Conservation (phyloP, 2,113 vertebrate species). For the Atractosteus spatula region DNA sequence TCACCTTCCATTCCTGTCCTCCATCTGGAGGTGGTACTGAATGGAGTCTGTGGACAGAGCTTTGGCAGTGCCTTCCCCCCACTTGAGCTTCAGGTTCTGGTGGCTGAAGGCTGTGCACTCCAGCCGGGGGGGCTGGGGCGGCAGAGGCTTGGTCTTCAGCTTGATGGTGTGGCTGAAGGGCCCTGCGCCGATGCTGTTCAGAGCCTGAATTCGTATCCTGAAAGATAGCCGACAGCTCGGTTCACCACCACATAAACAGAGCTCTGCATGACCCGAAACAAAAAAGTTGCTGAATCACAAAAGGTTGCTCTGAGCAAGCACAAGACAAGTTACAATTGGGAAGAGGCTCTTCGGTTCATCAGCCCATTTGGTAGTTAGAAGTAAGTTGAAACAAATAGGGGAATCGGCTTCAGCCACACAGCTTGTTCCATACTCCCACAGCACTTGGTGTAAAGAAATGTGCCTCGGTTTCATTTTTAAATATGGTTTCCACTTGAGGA, state of each 20-base stretch:
- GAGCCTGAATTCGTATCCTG: slow-evolving; percentile 94
- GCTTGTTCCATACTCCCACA: no score
- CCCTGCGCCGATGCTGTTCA: slow-evolving; percentile 90
- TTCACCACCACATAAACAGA: background rate
- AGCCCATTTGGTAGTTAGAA: no score
- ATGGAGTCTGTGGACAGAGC: slow-evolving; percentile 76
- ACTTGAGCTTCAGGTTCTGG: slow-evolving; percentile 95
- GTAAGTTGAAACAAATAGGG: no score
- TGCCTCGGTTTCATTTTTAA: no score
- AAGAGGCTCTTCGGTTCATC: no score
- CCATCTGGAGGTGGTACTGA: slow-evolving; percentile 94
- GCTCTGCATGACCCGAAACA: background rate
- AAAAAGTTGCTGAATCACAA: no score
- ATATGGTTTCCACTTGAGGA: no score
- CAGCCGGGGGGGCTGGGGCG: slow-evolving; percentile 88
- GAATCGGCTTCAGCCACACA: no score
- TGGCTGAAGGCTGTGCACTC: slow-evolving; percentile 93
- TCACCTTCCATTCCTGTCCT: slow-evolving; percentile 88
- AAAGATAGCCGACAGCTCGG: background rate
- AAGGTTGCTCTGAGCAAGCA: no score
- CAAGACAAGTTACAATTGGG: no score
- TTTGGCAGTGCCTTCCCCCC: slow-evolving; percentile 87
- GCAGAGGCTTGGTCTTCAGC: slow-evolving; percentile 94
- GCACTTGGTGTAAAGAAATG: no score
- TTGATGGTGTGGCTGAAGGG: slow-evolving; percentile 95